Base-by-base conservation (phyloP, 1,140 invertebrate genomes). In the Hydropsyche tenuis region DNA sequence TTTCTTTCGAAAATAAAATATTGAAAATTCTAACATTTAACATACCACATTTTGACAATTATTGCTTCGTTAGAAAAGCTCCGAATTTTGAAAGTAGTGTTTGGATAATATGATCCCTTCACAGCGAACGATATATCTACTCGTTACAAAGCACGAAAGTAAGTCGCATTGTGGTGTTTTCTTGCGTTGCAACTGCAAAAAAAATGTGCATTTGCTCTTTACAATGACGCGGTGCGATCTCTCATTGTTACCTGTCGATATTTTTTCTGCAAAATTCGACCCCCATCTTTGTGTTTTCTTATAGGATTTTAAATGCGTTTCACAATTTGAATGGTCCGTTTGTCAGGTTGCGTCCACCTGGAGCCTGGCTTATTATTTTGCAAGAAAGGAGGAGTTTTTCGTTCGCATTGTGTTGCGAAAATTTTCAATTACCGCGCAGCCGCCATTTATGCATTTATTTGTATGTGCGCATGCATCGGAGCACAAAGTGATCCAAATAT, bases 331-430 rank as follows among this genome's bases (percentile, higher is more conserved):
- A 53, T 53, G 48, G 14, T 3, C 9, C 9, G 48, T 16, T 20
- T 53, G 48, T 53, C 48, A 53, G 48, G 48, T 53, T 53, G 48
- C 48, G 20, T 53, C 48, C 48, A 53, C 48, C 48, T 53, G 48
- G 48, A 53, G 6, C 48, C 48, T 9, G 7, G 4, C 48, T 53
- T 53, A 20, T 53, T 53, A 53, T 53, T 48, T 53, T 16, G 48
- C 7, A 16, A 20, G 30, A 37, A 37, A 37, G 30, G 18, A 53
- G 48, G 20, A 53, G 9, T 16, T 53, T 53, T 18, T 6, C 16
- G 45, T 2, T n/a, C n/a, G 45, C 48, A 53, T 53, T 53, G 48
- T 53, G 48, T 53, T 18, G 16, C 6, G 7, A 53, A 53, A 53
- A 18, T 53, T 37, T 37, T 53, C 48, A 53, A 53, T 53, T 53